Percentiles rank a stretch among this genome's conserved stretches.
phyloP scores from a whole-genome alignment of 2,797 vertebrate species.

The Sitta carolinensis region DNA sequence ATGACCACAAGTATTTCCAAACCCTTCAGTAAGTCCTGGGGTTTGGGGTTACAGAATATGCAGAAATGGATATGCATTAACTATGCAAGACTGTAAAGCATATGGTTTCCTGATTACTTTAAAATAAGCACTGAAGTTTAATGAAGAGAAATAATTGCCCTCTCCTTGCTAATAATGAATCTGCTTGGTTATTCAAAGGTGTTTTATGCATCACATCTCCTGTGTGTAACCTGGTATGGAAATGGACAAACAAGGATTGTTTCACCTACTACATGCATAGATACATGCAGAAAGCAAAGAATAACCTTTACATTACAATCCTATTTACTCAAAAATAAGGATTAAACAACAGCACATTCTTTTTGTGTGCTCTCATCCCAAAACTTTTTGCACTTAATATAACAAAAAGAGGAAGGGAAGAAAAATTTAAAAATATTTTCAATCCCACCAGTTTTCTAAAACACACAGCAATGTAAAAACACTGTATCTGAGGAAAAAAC shows the following conservation, averaged over 20 bases:
- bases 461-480: neutral
- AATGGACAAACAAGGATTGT: neutral
- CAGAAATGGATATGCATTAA: neutral
- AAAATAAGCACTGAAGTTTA: neutral
- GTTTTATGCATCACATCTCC: neutral
- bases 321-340: neutral
- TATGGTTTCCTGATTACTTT: neutral
- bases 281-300: neutral
- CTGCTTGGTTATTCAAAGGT: neutral
- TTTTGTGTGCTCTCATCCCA: neutral
- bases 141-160: neutral
- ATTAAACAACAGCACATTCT: neutral
- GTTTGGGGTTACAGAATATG: neutral
- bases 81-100: neutral
- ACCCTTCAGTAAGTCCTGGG: neutral
- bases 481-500: neutral
- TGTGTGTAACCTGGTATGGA: neutral
- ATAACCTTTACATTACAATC: neutral
- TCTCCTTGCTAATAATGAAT: neutral
- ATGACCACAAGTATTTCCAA: neutral
- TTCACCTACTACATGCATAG: neutral
- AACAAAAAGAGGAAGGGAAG: neutral
- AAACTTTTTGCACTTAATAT: neutral
- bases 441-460: neutral
- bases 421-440: neutral